phyloP scores from a whole-genome alignment of 2,888 invertebrate species.

The Oegoconia quadripuncta region DNA sequence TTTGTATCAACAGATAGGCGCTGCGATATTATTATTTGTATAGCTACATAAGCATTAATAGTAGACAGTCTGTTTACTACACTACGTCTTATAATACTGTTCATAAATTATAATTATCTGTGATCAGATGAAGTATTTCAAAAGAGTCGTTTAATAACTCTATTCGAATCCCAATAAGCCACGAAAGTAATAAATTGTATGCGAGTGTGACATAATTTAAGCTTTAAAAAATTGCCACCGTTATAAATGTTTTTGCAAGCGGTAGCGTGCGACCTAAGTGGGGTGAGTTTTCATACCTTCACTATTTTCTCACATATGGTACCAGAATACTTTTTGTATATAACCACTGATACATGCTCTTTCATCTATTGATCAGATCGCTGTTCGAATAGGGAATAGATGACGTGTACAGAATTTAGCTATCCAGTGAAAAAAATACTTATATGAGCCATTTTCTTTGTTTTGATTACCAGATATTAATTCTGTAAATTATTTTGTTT shows the following conservation, averaged over 20 bases:
- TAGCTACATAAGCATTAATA: too few relatives aligned
- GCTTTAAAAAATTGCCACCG: neutral
- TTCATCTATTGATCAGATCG: constrained; percentile 54
- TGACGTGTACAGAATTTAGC: constrained; percentile 44
- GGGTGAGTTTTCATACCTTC: constrained; percentile 34
- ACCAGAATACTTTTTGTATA: constrained; percentile 42
- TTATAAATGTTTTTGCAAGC: neutral
- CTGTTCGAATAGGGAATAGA: constrained; percentile 49
- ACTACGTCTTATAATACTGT: too few relatives aligned
- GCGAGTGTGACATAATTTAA: too few relatives aligned
- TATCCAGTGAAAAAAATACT: constrained; percentile 12
- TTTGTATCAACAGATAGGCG: too few relatives aligned
- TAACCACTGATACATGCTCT: constrained; percentile 38
- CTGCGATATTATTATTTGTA: too few relatives aligned
- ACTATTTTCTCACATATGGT: constrained; percentile 47
- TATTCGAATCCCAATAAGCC: too few relatives aligned
- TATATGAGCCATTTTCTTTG: neutral
- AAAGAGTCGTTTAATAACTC: too few relatives aligned
- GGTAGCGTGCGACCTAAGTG: constrained; percentile 18
- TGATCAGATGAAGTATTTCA: too few relatives aligned
- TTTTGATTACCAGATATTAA: neutral
- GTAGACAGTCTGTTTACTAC: too few relatives aligned
- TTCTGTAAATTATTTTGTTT: too few relatives aligned
- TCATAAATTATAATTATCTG: neutral
- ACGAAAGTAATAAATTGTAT: too few relatives aligned